Base-by-base conservation (phyloP, 53 echinoderm and acorn worm genomes). In the Paracentrotus lividus region DNA sequence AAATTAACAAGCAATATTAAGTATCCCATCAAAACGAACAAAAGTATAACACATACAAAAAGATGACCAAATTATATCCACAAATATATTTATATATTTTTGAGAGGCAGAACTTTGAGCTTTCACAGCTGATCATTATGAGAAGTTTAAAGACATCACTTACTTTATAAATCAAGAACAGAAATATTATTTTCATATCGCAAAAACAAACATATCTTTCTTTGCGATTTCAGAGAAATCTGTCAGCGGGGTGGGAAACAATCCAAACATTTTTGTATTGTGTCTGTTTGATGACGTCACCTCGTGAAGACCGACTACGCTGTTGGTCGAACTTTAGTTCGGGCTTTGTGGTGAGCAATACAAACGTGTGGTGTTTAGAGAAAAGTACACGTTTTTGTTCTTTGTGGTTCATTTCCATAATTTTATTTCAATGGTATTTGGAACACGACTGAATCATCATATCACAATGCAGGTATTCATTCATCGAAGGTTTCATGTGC, bases 351-450 rank as follows among this genome's bases (percentile, higher is more conserved):
- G 69, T 5, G 8, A 15, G 69, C 69, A 18, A 69, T 15, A n/a
- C n/a, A n/a, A n/a, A n/a, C n/a, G 40, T 69, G 69, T 38, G 69
- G 69, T 69, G 16, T 69, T 69, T 69, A 16, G 15, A 69, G 18
- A 69, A 69, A 69, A 69, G 38, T 34, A 16, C 36, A 15, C n/a
- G n/a, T n/a, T n/a, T 36, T 69, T 38, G 69, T 69, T 69, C 69
- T 69, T 69, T 69, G 69, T 69, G 36, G 18, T 69, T 29, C 69
- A 69, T 10, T 69, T 38, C 38, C 69, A 69, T 69, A 69, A 69
- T 69, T 69, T 38, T 40, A 38, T 69, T 69, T 16, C 16, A 38
- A 36, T 65, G 12, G 38, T 38, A 34, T 36, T 69, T 69, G 40
- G 69, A 38, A 38, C 69, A 69, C 38, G 69, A 69, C 36, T 69